These are phyloP conservation scores for Dascyllus trimaculatus DNA, from an alignment of 2,113 vertebrate species.

Conservation along the genomic window DNA sequence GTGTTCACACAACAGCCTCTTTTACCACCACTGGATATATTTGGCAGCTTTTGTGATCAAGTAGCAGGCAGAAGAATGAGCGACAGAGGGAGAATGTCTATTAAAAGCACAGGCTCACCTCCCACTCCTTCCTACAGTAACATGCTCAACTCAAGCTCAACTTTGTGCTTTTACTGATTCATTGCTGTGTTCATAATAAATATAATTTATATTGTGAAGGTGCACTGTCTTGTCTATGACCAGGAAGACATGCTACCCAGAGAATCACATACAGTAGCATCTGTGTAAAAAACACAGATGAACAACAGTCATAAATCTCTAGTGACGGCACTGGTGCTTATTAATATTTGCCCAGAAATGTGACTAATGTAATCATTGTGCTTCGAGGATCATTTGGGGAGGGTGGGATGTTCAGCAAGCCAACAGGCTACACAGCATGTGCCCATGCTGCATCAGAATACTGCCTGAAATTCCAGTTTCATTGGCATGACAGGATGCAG, in stretches of 20 bases:
- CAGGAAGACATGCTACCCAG: not conserved
- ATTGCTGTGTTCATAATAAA: not conserved
- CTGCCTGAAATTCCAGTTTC: conserved; percentile 34
- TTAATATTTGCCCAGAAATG: conserved; percentile 48
- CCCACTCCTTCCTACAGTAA: conserved; percentile 77
- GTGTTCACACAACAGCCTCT: conserved; percentile 72
- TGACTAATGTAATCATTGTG: conserved; percentile 40
- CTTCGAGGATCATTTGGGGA: conserved; percentile 23
- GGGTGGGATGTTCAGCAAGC: conserved; percentile 28
- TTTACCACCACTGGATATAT: conserved; percentile 81
- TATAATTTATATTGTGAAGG: not conserved
- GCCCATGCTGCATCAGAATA: conserved; percentile 17
- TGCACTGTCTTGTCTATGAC: not conserved
- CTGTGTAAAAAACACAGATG: conserved; percentile 8
- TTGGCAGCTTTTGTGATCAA: conserved; percentile 81
- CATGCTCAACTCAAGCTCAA: conserved; percentile 33
- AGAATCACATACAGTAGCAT: conserved; percentile 5
- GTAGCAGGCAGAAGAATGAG: conserved; percentile 73
- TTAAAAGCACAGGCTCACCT: conserved; percentile 79
- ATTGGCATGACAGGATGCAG: conserved; percentile 29
- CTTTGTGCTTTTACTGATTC: conserved; percentile 17
- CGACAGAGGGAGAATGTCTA: conserved; percentile 73
- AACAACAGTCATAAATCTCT: conserved; percentile 25
- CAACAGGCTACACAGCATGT: conserved; percentile 33
- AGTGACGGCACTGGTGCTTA: conserved; percentile 9